phyloP scores from a whole-genome alignment of 2,888 invertebrate genomes.

The Ormyrus labotus region DNA sequence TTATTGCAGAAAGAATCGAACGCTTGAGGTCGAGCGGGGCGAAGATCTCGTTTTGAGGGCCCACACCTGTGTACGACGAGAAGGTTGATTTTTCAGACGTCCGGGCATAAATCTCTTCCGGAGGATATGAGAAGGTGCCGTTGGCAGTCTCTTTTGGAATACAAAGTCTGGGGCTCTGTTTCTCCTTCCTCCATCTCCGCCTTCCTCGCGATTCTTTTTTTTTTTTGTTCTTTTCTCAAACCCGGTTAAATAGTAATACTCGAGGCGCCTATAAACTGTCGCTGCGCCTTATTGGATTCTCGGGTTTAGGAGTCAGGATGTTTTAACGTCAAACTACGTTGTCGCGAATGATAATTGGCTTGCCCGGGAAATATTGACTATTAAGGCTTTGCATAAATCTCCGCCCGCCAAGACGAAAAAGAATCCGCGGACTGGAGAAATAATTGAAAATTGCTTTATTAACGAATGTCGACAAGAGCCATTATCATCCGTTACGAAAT shows the following conservation, averaged over 20 bases:
- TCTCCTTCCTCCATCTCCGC: background rate
- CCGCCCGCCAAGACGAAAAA: background rate
- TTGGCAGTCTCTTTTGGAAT: conserved; percentile 50
- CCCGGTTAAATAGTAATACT: conserved; percentile 44
- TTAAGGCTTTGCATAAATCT: conserved; percentile 29
- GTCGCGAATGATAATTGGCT: conserved; percentile 43
- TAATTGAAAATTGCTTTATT: conserved; percentile 48
- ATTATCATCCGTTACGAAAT: too few relatives aligned
- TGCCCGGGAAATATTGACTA: conserved; percentile 17
- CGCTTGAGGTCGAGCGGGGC: background rate
- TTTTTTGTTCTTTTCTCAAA: background rate
- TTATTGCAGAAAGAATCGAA: too few relatives aligned
- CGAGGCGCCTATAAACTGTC: conserved; percentile 45
- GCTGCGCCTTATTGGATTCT: conserved; percentile 40
- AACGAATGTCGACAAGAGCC: conserved; percentile 6
- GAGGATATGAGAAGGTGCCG: conserved; percentile 47
- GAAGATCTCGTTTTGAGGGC: conserved; percentile 1
- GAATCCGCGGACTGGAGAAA: background rate
- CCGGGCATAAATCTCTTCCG: conserved; percentile 52
- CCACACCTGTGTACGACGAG: conserved; percentile 10
- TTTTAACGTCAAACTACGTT: conserved; percentile 42
- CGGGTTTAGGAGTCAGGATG: conserved; percentile 38
- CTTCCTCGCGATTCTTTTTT: background rate
- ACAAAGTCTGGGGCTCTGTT: conserved; percentile 38
- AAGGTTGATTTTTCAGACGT: conserved; percentile 55